Evolutionary conservation across 1,140 invertebrate genomes (phyloP).

Genomic region (Diprion similis): DNA sequence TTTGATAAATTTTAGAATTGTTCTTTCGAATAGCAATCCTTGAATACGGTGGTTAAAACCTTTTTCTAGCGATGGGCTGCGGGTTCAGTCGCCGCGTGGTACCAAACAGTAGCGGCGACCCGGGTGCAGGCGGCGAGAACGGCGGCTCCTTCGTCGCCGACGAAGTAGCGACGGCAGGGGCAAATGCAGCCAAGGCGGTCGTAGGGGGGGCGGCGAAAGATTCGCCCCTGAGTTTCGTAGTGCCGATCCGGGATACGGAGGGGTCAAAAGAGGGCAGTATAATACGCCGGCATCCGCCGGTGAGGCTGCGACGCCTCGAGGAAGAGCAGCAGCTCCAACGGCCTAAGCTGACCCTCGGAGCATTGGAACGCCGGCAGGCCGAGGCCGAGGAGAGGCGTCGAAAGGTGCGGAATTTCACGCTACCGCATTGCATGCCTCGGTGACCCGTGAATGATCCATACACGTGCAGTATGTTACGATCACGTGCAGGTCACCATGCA

Average conservation of each 20-base stretch:
- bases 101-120: not conserved
- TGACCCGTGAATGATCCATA: too few relatives aligned
- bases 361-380: conserved; percentile 47
- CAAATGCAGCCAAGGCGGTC: not conserved
- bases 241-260: conserved; percentile 30
- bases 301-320: conserved; percentile 46
- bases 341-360: conserved; percentile 41
- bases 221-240: conserved; percentile 45
- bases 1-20: too few relatives aligned
- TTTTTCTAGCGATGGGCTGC: not conserved
- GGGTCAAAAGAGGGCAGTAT: conserved; percentile 31
- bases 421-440: too few relatives aligned
- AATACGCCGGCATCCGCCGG: conserved; percentile 46
- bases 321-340: conserved; percentile 36
- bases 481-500: too few relatives aligned
- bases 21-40: too few relatives aligned
- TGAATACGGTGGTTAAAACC: too few relatives aligned
- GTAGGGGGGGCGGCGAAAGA: conserved; percentile 15
- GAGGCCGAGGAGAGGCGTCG: conserved; percentile 45
- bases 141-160: not conserved
- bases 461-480: too few relatives aligned
- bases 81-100: not conserved
- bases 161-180: not conserved
- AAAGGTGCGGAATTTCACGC: conserved; percentile 33
- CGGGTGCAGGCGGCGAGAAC: not conserved